phyloP scores from a whole-genome alignment of 2,797 vertebrate genomes.

The Ctenopoma multispine region DNA sequence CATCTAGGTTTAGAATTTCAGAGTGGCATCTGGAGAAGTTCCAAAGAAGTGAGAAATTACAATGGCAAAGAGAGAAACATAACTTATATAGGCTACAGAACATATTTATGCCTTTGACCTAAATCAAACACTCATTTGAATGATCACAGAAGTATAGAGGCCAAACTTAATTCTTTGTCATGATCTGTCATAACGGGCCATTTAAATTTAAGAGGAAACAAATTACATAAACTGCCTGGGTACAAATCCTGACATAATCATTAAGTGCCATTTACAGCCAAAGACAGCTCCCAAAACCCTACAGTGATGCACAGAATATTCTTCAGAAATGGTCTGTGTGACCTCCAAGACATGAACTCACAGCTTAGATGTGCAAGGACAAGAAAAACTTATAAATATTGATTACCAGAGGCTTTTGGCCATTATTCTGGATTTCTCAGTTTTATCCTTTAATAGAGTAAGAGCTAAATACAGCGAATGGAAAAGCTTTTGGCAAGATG shows the following conservation, averaged over 20 bases:
- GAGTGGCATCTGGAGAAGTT: not conserved
- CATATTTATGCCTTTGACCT: not conserved
- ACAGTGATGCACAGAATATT: not conserved
- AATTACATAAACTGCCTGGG: constrained; percentile 9
- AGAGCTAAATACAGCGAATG: constrained; percentile 29
- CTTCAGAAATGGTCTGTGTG: not conserved
- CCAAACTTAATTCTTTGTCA: constrained; percentile 2
- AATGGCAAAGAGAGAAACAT: not conserved
- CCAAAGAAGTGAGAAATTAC: not conserved
- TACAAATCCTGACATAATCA: constrained; percentile 38
- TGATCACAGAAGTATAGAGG: constrained; percentile 1
- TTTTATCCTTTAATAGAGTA: constrained; percentile 46
- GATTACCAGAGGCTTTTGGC: constrained; percentile 35
- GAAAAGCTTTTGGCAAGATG: constrained; percentile 32
- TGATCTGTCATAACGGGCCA: constrained; percentile 24
- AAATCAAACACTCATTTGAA: not conserved
- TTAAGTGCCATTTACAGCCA: constrained; percentile 19
- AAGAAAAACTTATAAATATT: constrained; percentile 49
- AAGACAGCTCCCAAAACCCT: constrained; percentile 17
- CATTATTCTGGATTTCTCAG: constrained; percentile 34
- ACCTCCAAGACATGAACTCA: constrained; percentile 29
- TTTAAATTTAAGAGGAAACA: constrained; percentile 41
- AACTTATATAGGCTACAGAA: not conserved
- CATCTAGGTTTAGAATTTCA: constrained; percentile 2
- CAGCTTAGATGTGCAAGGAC: constrained; percentile 23